phyloP scores from a whole-genome alignment of 2,113 vertebrate genomes.

The Muscicapa adusta region DNA sequence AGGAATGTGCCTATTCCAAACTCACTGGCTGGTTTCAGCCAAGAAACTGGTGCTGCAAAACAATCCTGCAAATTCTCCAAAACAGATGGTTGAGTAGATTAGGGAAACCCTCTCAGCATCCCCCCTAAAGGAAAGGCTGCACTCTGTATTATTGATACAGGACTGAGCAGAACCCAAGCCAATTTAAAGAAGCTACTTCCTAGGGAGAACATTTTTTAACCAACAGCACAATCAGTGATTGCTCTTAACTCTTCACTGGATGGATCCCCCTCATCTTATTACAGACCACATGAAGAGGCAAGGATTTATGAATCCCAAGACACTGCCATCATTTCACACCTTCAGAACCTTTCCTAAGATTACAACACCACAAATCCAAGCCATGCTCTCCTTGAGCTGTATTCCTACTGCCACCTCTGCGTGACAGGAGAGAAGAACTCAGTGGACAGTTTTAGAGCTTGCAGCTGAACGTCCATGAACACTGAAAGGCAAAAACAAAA shows the following conservation, averaged over 20 bases:
- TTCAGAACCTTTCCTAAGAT: neutral
- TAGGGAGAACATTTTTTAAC: neutral
- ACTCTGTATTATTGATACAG: neutral
- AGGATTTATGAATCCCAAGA: neutral
- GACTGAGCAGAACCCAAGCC: rapidly evolving
- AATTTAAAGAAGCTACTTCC: neutral
- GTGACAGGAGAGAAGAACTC: neutral
- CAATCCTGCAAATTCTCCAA: neutral
- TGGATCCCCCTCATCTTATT: neutral
- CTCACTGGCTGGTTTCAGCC: neutral
- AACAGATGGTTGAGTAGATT: neutral
- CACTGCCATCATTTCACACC: neutral
- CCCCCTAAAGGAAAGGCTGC: neutral
- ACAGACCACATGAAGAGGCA: neutral
- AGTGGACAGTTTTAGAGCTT: neutral
- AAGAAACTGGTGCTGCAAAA: neutral
- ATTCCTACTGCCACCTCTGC: neutral
- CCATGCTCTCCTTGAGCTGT: neutral
- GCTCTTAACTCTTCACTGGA: neutral
- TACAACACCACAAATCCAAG: neutral
- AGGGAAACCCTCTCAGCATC: neutral
- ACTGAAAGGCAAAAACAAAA: neutral
- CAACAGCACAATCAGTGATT: neutral
- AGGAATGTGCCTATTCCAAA: neutral
- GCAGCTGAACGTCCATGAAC: neutral